Conservation (phyloP, 2,888 invertebrate genomes). For the Ectemnius continuus region DNA sequence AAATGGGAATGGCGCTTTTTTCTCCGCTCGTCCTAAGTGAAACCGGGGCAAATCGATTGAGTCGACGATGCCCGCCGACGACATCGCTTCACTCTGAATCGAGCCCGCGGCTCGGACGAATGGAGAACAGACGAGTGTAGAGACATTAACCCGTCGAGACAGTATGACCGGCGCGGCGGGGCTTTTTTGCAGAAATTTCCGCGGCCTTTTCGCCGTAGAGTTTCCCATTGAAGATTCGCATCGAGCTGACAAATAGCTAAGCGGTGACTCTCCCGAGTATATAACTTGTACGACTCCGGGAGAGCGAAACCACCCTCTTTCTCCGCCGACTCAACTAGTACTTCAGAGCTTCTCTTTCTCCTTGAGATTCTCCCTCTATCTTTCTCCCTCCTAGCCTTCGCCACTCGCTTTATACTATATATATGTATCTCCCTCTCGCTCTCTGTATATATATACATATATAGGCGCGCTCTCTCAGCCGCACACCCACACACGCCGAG, state of each 20-base stretch:
- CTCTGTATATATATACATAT: no score
- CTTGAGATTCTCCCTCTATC: slow-evolving; percentile 1
- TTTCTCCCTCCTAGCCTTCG: not conserved
- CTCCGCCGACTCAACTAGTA: slow-evolving; percentile 20
- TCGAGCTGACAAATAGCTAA: slow-evolving; percentile 70
- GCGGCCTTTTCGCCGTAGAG: slow-evolving; percentile 30
- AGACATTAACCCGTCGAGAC: no score
- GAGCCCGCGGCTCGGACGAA: no score
- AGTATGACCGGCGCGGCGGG: not conserved
- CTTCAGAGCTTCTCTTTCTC: slow-evolving; percentile 12
- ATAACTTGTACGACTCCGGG: slow-evolving; percentile 50
- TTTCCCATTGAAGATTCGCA: slow-evolving; percentile 61
- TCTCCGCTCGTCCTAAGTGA: no score
- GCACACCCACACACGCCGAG: slow-evolving; percentile 42
- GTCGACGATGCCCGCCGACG: no score
- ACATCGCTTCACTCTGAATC: no score
- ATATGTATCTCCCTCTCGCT: no score
- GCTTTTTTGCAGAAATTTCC: slow-evolving; percentile 36
- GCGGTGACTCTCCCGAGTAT: slow-evolving; percentile 54
- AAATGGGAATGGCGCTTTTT: no score
- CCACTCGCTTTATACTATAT: not conserved
- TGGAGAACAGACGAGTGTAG: no score
- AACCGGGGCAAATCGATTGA: no score
- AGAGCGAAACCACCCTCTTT: slow-evolving; percentile 19
- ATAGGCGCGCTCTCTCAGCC: not conserved